Evolutionary conservation across 1,140 invertebrate genomes (phyloP).

Genomic region (Diplogasteroides magnus): DNA sequence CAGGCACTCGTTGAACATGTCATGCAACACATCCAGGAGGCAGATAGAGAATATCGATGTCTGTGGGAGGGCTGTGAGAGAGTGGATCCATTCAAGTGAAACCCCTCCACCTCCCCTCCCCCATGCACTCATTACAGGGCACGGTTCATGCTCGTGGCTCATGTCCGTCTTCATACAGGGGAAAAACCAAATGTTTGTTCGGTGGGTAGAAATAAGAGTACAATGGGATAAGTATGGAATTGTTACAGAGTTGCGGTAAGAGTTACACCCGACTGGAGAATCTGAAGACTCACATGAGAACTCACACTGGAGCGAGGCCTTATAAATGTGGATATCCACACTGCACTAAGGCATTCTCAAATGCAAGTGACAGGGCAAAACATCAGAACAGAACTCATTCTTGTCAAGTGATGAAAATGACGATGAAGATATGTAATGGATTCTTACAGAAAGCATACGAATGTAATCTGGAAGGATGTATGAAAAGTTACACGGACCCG

Average conservation of each 20-base stretch:
- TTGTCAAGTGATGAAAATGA: slow-evolving; percentile 71
- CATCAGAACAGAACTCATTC: slow-evolving; percentile 98
- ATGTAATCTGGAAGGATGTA: slow-evolving; percentile 91
- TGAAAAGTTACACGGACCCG: slow-evolving; percentile 91
- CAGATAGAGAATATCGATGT: slow-evolving; percentile 9
- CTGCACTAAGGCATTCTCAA: slow-evolving; percentile 96
- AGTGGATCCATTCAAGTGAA: too few relatives aligned
- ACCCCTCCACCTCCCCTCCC: too few relatives aligned
- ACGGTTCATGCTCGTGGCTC: slow-evolving; percentile 97
- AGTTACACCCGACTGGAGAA: slow-evolving; percentile 94
- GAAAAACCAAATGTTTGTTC: slow-evolving; percentile 99
- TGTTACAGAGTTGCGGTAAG: slow-evolving; percentile 93
- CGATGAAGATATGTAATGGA: slow-evolving; percentile 5
- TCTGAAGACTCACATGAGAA: slow-evolving; percentile 83
- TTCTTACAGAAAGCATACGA: slow-evolving; percentile 86
- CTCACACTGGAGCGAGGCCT: slow-evolving; percentile 90
- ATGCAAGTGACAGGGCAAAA: slow-evolving; percentile 94
- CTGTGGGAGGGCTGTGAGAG: slow-evolving; percentile 22
- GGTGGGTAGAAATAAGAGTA: slow-evolving; percentile 69
- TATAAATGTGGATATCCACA: slow-evolving; percentile 92
- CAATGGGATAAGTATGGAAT: slow-evolving; percentile 27
- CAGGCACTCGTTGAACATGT: slow-evolving; percentile 16
- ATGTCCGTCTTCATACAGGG: slow-evolving; percentile 94
- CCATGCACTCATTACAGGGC: slow-evolving; percentile 99
- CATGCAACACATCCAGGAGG: slow-evolving; percentile 1